Percentiles rank a stretch among this genome's conserved stretches.
Evolutionary conservation across 2,797 vertebrate genomes (phyloP).

Genomic region (Myoxocephalus aenaeus): DNA sequence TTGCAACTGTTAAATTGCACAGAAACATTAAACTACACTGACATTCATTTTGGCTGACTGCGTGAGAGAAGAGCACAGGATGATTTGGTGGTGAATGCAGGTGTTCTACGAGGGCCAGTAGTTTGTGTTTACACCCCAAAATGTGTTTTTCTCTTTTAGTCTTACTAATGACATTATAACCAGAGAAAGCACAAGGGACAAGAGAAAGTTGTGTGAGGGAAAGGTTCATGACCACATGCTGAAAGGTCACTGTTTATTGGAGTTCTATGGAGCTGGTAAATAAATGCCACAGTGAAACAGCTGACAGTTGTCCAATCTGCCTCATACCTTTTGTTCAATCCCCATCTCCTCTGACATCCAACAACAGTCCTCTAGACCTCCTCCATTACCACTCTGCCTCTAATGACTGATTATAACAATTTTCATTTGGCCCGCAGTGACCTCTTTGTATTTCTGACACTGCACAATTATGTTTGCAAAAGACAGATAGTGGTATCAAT

Average conservation of each 20-base stretch:
- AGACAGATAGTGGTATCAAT: slow-evolving; percentile 48
- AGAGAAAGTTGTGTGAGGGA: slow-evolving; percentile 17
- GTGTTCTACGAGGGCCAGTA: not conserved
- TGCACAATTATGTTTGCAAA: slow-evolving; percentile 35
- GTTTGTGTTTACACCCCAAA: not conserved
- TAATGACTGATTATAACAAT: slow-evolving; percentile 40
- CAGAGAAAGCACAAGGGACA: not conserved
- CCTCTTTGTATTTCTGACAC: slow-evolving; percentile 8
- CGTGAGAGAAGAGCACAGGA: not conserved
- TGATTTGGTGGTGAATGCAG: slow-evolving; percentile 13
- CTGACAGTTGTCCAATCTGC: slow-evolving; percentile 46
- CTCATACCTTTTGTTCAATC: slow-evolving; percentile 37
- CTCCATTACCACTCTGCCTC: slow-evolving; percentile 40
- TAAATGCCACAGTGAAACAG: slow-evolving; percentile 58
- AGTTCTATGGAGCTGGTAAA: slow-evolving; percentile 40
- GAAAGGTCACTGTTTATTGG: slow-evolving; percentile 68
- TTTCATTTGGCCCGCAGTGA: slow-evolving; percentile 14
- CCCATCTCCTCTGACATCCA: slow-evolving; percentile 1
- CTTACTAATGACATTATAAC: not conserved
- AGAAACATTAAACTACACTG: slow-evolving; percentile 19
- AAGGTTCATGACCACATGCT: slow-evolving; percentile 26
- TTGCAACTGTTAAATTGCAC: slow-evolving; percentile 24
- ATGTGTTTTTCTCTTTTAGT: not conserved
- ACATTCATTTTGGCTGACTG: slow-evolving; percentile 3
- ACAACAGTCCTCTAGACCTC: slow-evolving; percentile 11